These are phyloP conservation scores for Cylindroiulus punctatus DNA, from an alignment of 2,888 invertebrate species.

Conservation along the genomic window DNA sequence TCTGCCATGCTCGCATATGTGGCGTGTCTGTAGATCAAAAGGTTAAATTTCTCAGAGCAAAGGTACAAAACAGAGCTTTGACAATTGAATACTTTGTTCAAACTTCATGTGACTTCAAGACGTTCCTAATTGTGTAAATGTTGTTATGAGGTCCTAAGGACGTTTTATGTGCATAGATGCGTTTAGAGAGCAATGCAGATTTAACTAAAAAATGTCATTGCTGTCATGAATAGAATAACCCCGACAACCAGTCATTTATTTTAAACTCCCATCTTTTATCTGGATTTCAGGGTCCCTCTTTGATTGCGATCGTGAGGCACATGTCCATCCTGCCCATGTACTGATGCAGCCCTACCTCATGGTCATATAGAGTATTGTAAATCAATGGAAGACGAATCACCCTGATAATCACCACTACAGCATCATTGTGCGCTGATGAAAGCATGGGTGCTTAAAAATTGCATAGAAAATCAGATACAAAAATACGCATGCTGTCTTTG, in stretches of 20 bases:
- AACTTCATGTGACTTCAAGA: too few relatives aligned
- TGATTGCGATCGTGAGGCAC: background rate
- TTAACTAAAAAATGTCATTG: background rate
- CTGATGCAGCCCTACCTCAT: background rate
- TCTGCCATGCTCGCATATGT: too few relatives aligned
- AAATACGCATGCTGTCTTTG: background rate
- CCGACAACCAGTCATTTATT: background rate
- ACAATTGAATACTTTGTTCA: too few relatives aligned
- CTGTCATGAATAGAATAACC: background rate
- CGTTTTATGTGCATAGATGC: too few relatives aligned
- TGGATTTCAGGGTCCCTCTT: background rate
- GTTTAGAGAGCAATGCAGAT: background rate
- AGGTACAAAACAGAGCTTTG: background rate
- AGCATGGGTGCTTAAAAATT: background rate
- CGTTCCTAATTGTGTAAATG: too few relatives aligned
- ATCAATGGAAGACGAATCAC: background rate
- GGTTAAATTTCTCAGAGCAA: too few relatives aligned
- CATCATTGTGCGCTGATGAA: background rate
- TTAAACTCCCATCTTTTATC: background rate
- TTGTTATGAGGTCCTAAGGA: too few relatives aligned
- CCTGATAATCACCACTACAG: background rate
- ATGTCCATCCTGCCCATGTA: background rate
- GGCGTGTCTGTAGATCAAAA: too few relatives aligned
- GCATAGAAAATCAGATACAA: constrained; percentile 29
- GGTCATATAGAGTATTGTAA: background rate